Evolutionary conservation across 2,888 invertebrate genomes (phyloP).

Genomic region (Iphiclides podalirius): DNA sequence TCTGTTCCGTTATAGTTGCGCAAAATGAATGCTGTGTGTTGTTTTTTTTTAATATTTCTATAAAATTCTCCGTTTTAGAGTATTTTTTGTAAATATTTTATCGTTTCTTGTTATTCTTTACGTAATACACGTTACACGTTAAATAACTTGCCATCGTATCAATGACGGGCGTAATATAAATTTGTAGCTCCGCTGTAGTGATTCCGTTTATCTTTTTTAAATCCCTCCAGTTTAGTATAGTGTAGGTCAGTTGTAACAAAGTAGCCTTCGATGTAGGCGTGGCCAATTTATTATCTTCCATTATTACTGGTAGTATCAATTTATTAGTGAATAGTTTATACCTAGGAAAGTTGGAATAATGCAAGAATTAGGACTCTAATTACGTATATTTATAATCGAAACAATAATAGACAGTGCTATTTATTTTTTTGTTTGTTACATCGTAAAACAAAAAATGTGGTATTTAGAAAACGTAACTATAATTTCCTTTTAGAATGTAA

Average conservation of each 20-base stretch:
- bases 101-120: not conserved
- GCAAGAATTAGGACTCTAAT: too few relatives aligned
- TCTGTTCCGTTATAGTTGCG: too few relatives aligned
- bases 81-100: slow-evolving; percentile 37
- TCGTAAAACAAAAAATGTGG: too few relatives aligned
- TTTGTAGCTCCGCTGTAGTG: slow-evolving; percentile 37
- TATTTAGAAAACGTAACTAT: too few relatives aligned
- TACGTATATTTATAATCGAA: too few relatives aligned
- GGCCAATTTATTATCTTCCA: slow-evolving; percentile 68
- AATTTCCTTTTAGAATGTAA: too few relatives aligned
- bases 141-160: not conserved
- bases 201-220: slow-evolving; percentile 59
- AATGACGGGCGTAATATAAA: slow-evolving; percentile 1
- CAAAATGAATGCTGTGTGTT: too few relatives aligned
- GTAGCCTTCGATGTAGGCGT: slow-evolving; percentile 60
- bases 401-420: too few relatives aligned
- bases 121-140: not conserved
- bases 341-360: slow-evolving; percentile 26
- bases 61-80: too few relatives aligned
- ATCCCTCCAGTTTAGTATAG: slow-evolving; percentile 72
- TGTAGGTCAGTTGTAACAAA: slow-evolving; percentile 33
- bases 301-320: slow-evolving; percentile 58
- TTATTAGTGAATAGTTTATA: slow-evolving; percentile 49
- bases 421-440: too few relatives aligned
- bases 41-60: too few relatives aligned